A percentile compares a stretch with the other conserved stretches of the same genome.
phyloP scores from a whole-genome alignment of 2,797 vertebrate species.

The Tragopan temminckii region DNA sequence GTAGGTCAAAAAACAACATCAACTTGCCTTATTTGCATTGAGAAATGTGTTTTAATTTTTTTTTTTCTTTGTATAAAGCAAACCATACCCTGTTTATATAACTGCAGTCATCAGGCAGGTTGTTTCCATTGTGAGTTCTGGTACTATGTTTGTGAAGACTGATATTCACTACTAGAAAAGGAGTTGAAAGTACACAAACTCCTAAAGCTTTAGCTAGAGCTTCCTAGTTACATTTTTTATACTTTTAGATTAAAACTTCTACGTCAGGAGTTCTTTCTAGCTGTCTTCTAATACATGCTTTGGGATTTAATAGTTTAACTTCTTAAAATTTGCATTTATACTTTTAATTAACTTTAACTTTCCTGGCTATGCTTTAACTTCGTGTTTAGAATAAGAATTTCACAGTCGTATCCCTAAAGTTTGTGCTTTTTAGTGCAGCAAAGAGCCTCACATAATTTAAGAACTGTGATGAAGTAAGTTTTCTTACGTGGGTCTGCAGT shows the following conservation, averaged over 20 bases:
- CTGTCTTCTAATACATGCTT: background rate
- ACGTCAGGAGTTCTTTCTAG: background rate
- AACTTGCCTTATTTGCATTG: background rate
- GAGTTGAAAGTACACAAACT: background rate
- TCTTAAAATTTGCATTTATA: background rate
- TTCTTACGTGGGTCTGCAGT: background rate
- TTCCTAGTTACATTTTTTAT: background rate
- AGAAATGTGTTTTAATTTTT: background rate
- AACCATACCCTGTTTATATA: background rate
- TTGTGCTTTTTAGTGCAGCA: background rate
- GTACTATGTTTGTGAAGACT: background rate
- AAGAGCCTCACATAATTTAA: background rate
- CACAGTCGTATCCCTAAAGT: background rate
- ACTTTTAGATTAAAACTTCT: background rate
- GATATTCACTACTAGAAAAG: background rate
- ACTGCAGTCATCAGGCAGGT: background rate
- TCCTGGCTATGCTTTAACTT: background rate
- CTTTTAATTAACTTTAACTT: background rate
- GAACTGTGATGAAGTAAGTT: background rate
- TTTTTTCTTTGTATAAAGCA: background rate
- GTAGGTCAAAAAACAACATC: constrained; percentile 74
- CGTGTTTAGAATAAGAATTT: background rate
- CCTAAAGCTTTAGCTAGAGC: background rate
- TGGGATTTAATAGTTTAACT: background rate
- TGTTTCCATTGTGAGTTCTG: background rate